Evolutionary conservation across 2,888 invertebrate species (phyloP).

Genomic region (Drosophila mulleri): DNA sequence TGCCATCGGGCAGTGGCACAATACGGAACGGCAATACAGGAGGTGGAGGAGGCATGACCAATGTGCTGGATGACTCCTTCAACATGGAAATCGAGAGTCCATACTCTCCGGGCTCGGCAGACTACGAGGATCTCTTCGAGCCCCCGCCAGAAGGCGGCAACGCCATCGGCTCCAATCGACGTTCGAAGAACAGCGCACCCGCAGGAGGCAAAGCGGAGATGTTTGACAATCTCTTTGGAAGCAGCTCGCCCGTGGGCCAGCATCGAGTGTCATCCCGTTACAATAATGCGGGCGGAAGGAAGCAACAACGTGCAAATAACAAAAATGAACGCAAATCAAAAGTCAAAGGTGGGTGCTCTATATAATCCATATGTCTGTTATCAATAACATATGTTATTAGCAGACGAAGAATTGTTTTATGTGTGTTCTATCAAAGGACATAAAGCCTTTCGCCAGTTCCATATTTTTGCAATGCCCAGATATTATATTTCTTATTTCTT

Average conservation of each 20-base stretch:
- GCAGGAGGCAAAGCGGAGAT: constrained; percentile 81
- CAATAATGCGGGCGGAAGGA: constrained; percentile 52
- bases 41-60: constrained; percentile 22
- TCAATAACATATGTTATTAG: background rate
- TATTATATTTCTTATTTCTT: too few species aligned
- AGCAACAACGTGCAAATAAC: constrained; percentile 53
- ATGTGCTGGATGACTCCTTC: constrained; percentile 86
- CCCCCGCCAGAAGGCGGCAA: constrained; percentile 87
- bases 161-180: constrained; percentile 50
- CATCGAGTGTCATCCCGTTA: constrained; percentile 70
- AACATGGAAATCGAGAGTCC: constrained; percentile 91
- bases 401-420: too few species aligned
- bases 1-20: constrained; percentile 25
- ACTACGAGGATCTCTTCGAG: constrained; percentile 94
- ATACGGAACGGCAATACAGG: constrained; percentile 51
- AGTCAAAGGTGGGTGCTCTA: constrained; percentile 83
- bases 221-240: constrained; percentile 89
- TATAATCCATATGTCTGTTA: background rate
- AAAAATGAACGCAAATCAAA: constrained; percentile 75
- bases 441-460: background rate
- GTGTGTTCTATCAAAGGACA: background rate
- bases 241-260: constrained; percentile 85
- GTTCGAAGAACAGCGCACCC: constrained; percentile 46
- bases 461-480: too few species aligned
- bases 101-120: constrained; percentile 95